These are phyloP conservation scores for Neosilurus mollespiculum DNA, from an alignment of 2,797 vertebrate species.

Conservation along the genomic window DNA sequence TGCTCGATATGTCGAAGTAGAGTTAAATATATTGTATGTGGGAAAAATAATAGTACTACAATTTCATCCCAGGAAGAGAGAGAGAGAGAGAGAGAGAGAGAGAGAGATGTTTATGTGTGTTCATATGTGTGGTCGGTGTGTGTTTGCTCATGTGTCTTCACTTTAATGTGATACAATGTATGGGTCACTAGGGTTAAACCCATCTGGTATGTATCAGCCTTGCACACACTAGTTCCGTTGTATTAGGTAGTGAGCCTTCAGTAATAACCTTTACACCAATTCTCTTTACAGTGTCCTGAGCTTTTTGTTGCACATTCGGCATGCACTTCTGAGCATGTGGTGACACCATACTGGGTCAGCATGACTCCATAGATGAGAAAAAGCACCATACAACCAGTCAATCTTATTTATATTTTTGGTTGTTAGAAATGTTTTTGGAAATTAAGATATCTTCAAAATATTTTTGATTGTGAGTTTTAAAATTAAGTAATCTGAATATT, in stretches of 20 bases:
- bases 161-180: conserved; percentile 24
- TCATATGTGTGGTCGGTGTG: conserved; percentile 26
- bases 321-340: conserved; percentile 48
- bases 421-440: background rate
- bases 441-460: background rate
- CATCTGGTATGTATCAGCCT: conserved; percentile 49
- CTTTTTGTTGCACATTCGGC: conserved; percentile 47
- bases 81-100: background rate
- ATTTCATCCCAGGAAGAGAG: no score
- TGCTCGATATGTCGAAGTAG: no score
- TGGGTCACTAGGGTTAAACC: conserved; percentile 48
- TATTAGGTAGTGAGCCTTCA: conserved; percentile 34
- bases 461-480: background rate
- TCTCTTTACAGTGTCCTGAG: conserved; percentile 35
- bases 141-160: conserved; percentile 37
- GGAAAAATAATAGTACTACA: no score
- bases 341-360: conserved; percentile 32
- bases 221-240: conserved; percentile 42
- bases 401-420: background rate
- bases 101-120: background rate
- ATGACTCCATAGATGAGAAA: conserved; percentile 34
- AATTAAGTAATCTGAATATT: background rate
- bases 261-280: conserved; percentile 39
- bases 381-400: background rate
- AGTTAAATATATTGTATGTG: no score